Conservation (phyloP, 1,140 invertebrate species). For the Drosophila orena region DNA sequence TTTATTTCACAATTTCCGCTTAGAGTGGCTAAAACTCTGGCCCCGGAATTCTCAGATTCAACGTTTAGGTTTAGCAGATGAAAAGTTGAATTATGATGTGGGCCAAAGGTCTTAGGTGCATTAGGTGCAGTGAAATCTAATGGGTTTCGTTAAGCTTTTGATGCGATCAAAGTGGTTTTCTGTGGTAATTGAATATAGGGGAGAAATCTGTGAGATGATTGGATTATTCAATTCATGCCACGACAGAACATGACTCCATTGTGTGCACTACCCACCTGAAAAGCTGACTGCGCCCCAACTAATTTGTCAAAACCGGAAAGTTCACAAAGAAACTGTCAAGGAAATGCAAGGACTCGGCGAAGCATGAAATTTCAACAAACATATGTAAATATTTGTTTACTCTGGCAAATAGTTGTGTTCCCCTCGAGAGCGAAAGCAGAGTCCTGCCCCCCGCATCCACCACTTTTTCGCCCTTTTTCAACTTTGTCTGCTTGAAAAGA, state of each 20-base stretch:
- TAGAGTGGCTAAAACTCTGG: slow-evolving; percentile 10
- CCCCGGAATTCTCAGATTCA: slow-evolving; percentile 8
- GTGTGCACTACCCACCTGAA: slow-evolving; percentile 14
- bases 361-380: slow-evolving; percentile 52
- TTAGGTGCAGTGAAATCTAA: slow-evolving; percentile 5
- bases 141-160: slow-evolving; percentile 10
- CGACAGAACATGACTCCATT: slow-evolving; percentile 16
- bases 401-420: slow-evolving; percentile 34
- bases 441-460: slow-evolving; percentile 7
- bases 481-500: slow-evolving; percentile 41
- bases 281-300: slow-evolving; percentile 31
- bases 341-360: slow-evolving; percentile 19
- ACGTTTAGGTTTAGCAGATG: background rate
- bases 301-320: slow-evolving; percentile 53
- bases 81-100: slow-evolving; percentile 28
- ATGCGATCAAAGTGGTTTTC: slow-evolving; percentile 15
- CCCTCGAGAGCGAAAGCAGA: slow-evolving; percentile 19
- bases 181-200: slow-evolving; percentile 18
- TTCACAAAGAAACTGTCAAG: slow-evolving; percentile 40
- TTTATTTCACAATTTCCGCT: slow-evolving; percentile 72
- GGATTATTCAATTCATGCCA: slow-evolving; percentile 15
- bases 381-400: slow-evolving; percentile 64
- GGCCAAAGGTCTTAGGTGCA: background rate
- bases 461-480: slow-evolving; percentile 9
- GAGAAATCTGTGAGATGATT: slow-evolving; percentile 7